Percentiles rank a stretch among this genome's conserved stretches.
phyloP scores from a whole-genome alignment of 2,888 invertebrate species.

The Eilema depressum region DNA sequence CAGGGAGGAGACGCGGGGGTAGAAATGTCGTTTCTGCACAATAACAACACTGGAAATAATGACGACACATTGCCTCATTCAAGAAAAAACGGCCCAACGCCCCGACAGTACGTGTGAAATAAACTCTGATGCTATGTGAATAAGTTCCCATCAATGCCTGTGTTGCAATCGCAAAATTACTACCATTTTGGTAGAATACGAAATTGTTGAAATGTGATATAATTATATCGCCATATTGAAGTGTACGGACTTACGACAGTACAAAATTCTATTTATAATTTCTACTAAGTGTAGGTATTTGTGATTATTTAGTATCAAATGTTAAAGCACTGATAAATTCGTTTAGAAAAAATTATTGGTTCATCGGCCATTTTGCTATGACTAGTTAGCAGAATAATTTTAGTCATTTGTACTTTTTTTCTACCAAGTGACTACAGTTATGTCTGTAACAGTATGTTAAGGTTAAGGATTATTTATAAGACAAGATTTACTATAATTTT shows the following conservation, averaged over 20 bases:
- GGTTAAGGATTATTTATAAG: conserved; percentile 39
- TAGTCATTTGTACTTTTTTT: conserved; percentile 2
- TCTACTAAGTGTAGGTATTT: conserved; percentile 47
- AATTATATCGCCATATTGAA: conserved; percentile 61
- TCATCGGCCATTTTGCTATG: conserved; percentile 1
- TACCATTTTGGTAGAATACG: conserved; percentile 59
- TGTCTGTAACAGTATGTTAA: conserved; percentile 10
- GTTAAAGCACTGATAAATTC: conserved; percentile 27
- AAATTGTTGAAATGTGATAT: conserved; percentile 64
- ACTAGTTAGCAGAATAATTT: conserved; percentile 21
- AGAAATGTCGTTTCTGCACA: conserved; percentile 91
- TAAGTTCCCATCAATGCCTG: conserved; percentile 31
- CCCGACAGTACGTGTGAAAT: conserved; percentile 76
- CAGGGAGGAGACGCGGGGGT: conserved; percentile 83
- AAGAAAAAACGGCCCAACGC: conserved; percentile 75
- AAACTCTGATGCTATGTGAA: conserved; percentile 15
- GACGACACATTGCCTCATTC: conserved; percentile 77
- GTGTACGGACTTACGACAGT: conserved; percentile 69
- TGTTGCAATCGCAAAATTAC: conserved; percentile 37
- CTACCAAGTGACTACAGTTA: neutral
- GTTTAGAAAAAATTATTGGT: neutral
- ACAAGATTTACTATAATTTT: conserved; percentile 40
- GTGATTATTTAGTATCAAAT: conserved; percentile 39
- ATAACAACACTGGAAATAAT: conserved; percentile 86
- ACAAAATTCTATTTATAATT: conserved; percentile 71